Evolutionary conservation across 2,888 invertebrate genomes (phyloP).

Genomic region (Lymantria dispar): DNA sequence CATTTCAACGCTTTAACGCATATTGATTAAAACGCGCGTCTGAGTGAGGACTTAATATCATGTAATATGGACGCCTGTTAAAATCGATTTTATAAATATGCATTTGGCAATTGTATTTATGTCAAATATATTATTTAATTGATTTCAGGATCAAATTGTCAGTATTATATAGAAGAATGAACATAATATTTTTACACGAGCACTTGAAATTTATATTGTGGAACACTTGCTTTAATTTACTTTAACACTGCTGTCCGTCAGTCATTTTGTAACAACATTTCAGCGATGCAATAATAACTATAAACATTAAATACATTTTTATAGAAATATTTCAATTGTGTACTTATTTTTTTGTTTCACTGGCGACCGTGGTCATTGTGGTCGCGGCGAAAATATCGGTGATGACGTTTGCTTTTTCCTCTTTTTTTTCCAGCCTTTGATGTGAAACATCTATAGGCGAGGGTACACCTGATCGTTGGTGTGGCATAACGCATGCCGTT

Average conservation of each 20-base stretch:
- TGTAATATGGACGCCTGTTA: too few relatives aligned
- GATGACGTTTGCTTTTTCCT: too few relatives aligned
- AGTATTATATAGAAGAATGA: constrained; percentile 31
- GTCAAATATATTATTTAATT: constrained; percentile 24
- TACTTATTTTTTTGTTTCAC: neutral
- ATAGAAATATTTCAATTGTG: constrained; percentile 17
- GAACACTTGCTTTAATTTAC: constrained; percentile 30
- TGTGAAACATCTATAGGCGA: too few relatives aligned
- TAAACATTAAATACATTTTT: constrained; percentile 37
- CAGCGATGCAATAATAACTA: constrained; percentile 36
- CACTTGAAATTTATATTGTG: constrained; percentile 22
- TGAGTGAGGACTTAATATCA: too few relatives aligned
- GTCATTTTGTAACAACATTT: constrained; percentile 37
- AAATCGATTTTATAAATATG: too few relatives aligned
- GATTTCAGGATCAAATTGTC: constrained; percentile 32
- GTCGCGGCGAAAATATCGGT: too few relatives aligned
- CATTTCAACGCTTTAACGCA: too few relatives aligned
- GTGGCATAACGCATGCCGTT: too few relatives aligned
- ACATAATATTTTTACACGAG: constrained; percentile 32
- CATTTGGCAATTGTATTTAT: constrained; percentile 16
- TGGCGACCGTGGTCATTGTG: too few relatives aligned
- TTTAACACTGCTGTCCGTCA: constrained; percentile 26
- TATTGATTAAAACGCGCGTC: too few relatives aligned
- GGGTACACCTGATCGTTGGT: too few relatives aligned
- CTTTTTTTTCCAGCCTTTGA: too few relatives aligned